These are phyloP conservation scores for Physeter macrocephalus DNA, from an alignment of 2,113 vertebrate species.

Conservation along the genomic window DNA sequence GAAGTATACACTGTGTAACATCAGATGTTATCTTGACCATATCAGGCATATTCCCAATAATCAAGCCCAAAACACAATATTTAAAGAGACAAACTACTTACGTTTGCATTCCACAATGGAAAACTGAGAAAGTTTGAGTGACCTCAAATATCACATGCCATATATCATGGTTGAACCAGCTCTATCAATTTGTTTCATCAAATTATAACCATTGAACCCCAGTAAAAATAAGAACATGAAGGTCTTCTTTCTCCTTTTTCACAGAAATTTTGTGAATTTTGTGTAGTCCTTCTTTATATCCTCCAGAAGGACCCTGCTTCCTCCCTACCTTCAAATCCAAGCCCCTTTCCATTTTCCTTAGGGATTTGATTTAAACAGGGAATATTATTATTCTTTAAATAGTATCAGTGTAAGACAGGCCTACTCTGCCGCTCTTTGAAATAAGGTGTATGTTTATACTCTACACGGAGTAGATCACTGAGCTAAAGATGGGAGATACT, in stretches of 20 bases:
- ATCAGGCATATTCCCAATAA: not conserved
- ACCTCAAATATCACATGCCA: not conserved
- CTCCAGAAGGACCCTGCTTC: not conserved
- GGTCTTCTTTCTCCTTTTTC: not conserved
- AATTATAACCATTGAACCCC: accelerated
- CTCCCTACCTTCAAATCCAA: not conserved
- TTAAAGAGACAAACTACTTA: not conserved
- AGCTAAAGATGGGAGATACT: not conserved
- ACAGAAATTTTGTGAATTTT: not conserved
- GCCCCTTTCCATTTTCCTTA: not conserved
- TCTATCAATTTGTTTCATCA: not conserved
- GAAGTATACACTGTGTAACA: not conserved
- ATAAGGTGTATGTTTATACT: not conserved
- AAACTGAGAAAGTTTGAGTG: not conserved
- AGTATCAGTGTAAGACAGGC: not conserved
- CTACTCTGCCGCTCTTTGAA: not conserved
- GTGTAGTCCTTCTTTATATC: not conserved
- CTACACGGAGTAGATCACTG: not conserved
- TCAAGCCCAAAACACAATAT: not conserved
- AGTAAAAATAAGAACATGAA: not conserved
- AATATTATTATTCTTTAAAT: not conserved
- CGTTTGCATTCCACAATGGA: not conserved
- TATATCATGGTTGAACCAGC: not conserved
- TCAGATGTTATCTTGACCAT: not conserved
- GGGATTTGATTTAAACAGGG: not conserved